Evolutionary conservation across 2,888 invertebrate species (phyloP), one percentile per base, ranked within the genome.

Genomic region (Macaria notata): DNA sequence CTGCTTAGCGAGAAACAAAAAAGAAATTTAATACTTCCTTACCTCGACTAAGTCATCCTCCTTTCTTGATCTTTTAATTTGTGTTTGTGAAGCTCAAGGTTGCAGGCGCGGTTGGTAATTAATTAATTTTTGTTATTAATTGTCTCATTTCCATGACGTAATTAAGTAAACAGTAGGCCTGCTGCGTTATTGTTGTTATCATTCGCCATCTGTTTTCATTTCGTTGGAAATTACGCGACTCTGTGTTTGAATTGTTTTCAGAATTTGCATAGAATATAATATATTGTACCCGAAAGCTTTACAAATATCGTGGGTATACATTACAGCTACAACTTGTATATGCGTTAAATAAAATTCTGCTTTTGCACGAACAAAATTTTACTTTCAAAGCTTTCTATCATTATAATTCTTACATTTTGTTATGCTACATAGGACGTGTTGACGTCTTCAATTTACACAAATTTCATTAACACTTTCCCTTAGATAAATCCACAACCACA

Each of bases 1-100:
- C 73, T 78, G 74, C 71, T 75, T 72, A 68, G 65, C 67, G 64
- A 66, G 38, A 65, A 70, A 68, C 68, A 71, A 69, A 71, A 53
- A 69, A 48, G 58, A 72, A 72, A 73, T 73, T 71, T 72, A 66
- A 75, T 74, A 69, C 65, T 71, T 72, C 67, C 52, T 41, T 61
- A 53, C 66, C 65, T 49, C 43, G 52, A 59, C 59, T 54, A 56
- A 57, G 50, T 48, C 53, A 59, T 48, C 47, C 48, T 55, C 58
- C 41, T 56, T 52, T 55, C 59, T 45, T 56, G 44, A 46, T 56
- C 56, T 50, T 61, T 57, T 59, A 61, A 55, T 59, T 52, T 58
- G 52, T 39, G 49, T 42, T 53, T 49, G 46, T 29, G 36, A 42
- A 49, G 46, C 49, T 49, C 43, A 47, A 29, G 49, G 48, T 49